These are phyloP conservation scores for Drosophila anomalata DNA, from an alignment of 2,888 invertebrate genomes.

Conservation along the genomic window DNA sequence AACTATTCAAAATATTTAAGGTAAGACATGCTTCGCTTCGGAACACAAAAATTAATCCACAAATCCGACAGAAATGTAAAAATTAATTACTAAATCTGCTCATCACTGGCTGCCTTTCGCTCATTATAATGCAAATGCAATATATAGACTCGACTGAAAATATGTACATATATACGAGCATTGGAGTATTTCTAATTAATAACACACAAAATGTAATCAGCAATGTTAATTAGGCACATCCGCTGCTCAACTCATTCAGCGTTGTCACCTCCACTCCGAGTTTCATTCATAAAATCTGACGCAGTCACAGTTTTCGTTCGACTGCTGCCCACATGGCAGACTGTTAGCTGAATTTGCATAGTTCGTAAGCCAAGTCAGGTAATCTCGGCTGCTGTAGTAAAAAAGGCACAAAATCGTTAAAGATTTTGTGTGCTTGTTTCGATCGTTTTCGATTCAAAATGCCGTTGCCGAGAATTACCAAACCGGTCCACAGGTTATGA, in stretches of 20 bases:
- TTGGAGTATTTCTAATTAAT: conserved; percentile 66
- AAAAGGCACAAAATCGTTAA: conserved; percentile 72
- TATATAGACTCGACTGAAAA: conserved; percentile 12
- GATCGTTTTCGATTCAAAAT: conserved; percentile 59
- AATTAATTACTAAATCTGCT: conserved; percentile 17
- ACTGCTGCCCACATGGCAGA: conserved; percentile 58
- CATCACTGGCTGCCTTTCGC: conserved; percentile 46
- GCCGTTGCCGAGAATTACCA: conserved; percentile 26
- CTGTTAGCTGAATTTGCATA: conserved; percentile 68
- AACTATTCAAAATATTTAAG: too few relatives aligned
- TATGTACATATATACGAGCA: conserved; percentile 15
- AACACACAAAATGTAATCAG: conserved; percentile 70
- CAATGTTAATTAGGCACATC: conserved; percentile 76
- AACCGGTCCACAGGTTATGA: conserved; percentile 67
- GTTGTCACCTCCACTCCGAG: conserved; percentile 63
- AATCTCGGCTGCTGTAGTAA: conserved; percentile 58
- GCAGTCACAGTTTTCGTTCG: conserved; percentile 27
- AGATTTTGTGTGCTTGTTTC: conserved; percentile 53
- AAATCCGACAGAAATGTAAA: conserved; percentile 53
- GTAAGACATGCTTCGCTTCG: too few relatives aligned
- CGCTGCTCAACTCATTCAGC: conserved; percentile 45
- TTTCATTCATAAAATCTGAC: conserved; percentile 71
- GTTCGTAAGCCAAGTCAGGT: conserved; percentile 70
- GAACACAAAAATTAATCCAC: conserved; percentile 47
- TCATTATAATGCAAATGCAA: conserved; percentile 54